Conservation (phyloP, 2,888 invertebrate genomes). For the Scotopteryx bipunctaria region DNA sequence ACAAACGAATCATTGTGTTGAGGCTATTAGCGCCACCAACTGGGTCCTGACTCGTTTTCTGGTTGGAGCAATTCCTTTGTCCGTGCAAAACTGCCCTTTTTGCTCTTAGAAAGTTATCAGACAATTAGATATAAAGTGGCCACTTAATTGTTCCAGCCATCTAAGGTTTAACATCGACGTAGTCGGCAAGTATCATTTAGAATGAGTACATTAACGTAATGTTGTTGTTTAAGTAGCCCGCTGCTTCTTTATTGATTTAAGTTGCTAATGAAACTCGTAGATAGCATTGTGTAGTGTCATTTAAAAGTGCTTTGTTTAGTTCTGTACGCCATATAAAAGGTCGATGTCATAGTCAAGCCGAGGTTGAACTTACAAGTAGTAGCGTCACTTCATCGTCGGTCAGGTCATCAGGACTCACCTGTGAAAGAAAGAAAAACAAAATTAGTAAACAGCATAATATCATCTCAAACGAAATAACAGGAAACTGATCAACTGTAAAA, state of each 20-base stretch:
- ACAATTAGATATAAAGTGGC: constrained; percentile 37
- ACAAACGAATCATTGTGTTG: constrained; percentile 46
- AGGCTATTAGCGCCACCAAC: constrained; percentile 59
- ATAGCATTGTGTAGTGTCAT: background rate
- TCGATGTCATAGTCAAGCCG: background rate
- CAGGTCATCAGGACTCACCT: constrained; percentile 68
- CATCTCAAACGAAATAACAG: background rate
- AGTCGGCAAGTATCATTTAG: constrained; percentile 22
- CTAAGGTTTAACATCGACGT: constrained; percentile 25
- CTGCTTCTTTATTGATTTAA: constrained; percentile 7
- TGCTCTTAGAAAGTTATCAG: constrained; percentile 49
- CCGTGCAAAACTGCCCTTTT: constrained; percentile 51
- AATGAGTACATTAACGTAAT: constrained; percentile 24
- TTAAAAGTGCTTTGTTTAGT: background rate
- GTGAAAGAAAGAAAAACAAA: constrained; percentile 45
- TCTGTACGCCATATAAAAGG: background rate
- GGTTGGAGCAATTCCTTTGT: constrained; percentile 75
- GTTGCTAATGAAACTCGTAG: constrained; percentile 11
- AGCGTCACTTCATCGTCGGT: constrained; percentile 45
- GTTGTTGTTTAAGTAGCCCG: constrained; percentile 12
- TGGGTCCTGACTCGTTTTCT: constrained; percentile 57
- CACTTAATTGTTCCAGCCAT: constrained; percentile 40
- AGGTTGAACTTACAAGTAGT: constrained; percentile 48
- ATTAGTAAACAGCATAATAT: constrained; percentile 1
- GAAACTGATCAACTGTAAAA: too few species aligned